Evolutionary conservation across 2,113 vertebrate genomes (phyloP).

Genomic region (Camelus bactrianus): DNA sequence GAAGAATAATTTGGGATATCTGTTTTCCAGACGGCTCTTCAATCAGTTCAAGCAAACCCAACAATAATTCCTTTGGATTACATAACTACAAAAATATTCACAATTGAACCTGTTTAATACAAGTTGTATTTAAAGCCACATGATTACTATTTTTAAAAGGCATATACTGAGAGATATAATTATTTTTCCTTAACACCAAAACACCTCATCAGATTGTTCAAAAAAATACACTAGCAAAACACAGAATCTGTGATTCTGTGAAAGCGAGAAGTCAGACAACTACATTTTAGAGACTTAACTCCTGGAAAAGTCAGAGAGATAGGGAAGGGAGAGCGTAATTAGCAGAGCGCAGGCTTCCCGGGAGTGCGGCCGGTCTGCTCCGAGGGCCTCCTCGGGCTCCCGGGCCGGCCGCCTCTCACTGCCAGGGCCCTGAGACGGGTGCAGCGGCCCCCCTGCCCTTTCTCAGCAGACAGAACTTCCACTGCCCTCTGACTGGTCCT

Average conservation of each 20-base stretch:
- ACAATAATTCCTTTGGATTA: slow-evolving; percentile 96
- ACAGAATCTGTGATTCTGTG: background rate
- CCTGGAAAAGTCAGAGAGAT: background rate
- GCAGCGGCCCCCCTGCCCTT: background rate
- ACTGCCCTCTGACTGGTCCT: background rate
- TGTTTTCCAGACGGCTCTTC: slow-evolving; percentile 92
- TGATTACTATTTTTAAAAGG: slow-evolving; percentile 75
- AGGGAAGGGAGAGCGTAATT: background rate
- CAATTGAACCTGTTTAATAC: slow-evolving; percentile 83
- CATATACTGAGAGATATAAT: slow-evolving; percentile 60
- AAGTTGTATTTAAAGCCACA: slow-evolving; percentile 77
- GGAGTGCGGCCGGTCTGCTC: background rate
- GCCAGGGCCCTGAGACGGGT: background rate
- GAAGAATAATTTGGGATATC: slow-evolving; percentile 90
- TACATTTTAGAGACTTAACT: background rate
- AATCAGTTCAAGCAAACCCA: slow-evolving; percentile 96
- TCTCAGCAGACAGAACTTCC: background rate
- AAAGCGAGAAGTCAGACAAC: background rate
- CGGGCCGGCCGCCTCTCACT: background rate
- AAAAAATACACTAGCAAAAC: background rate
- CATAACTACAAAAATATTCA: slow-evolving; percentile 91
- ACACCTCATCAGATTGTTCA: background rate
- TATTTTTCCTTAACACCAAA: slow-evolving; percentile 61
- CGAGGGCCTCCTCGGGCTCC: background rate
- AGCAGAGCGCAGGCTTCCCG: background rate